phyloP scores from a whole-genome alignment of 2,113 vertebrate genomes.

The Tringa solitaria region DNA sequence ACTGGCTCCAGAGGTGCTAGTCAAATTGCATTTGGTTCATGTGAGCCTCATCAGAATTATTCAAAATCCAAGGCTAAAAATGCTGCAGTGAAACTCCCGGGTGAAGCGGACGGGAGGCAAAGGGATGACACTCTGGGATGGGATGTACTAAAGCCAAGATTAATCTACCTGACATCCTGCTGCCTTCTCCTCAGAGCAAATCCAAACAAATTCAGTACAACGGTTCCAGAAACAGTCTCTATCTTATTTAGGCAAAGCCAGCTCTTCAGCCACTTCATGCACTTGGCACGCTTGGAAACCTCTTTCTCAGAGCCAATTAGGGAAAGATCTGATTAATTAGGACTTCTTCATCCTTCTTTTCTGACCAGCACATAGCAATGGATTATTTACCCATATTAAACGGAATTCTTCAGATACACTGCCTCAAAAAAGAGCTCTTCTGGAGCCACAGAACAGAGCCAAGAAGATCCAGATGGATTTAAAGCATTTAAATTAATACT shows the following conservation, averaged over 20 bases:
- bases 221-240: background rate
- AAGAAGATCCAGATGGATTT: constrained; percentile 38
- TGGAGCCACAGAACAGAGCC: background rate
- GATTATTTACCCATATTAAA: background rate
- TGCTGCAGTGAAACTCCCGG: background rate
- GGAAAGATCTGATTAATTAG: constrained; percentile 49
- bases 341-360: background rate
- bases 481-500: background rate
- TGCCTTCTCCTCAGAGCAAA: background rate
- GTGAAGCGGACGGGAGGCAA: background rate
- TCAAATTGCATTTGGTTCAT: background rate
- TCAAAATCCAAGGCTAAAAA: background rate
- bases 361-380: background rate
- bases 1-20: background rate
- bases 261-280: background rate
- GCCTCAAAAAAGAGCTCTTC: background rate
- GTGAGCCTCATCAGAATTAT: background rate
- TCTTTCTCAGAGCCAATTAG: constrained; percentile 27
- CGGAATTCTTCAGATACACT: background rate
- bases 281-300: background rate
- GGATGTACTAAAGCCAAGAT: background rate
- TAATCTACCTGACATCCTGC: constrained; percentile 21
- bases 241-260: background rate
- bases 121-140: background rate
- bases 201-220: background rate